A percentile compares a stretch with the other conserved stretches of the same genome.
Evolutionary conservation across 1,140 invertebrate species (phyloP).

Genomic region (Lepidurus couesii): DNA sequence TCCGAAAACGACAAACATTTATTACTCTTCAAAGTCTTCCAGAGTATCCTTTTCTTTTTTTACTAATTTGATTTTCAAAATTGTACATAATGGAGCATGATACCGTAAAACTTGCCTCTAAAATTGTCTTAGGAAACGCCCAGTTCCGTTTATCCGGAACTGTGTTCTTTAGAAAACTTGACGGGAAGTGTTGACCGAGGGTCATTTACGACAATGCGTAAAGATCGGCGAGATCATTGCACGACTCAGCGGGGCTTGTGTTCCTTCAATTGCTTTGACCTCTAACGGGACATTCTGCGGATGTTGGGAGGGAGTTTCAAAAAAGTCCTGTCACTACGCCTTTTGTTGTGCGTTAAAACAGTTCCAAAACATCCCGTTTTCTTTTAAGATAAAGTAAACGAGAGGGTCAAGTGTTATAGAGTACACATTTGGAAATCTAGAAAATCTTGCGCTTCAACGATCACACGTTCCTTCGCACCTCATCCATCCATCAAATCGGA

Average conservation of each 20-base stretch:
- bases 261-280: not conserved
- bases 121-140: not conserved
- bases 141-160: constrained; percentile 13
- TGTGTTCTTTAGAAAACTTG: not conserved
- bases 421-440: not conserved
- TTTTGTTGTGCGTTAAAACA: not conserved
- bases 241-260: not conserved
- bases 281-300: constrained; percentile 8
- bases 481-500: not conserved
- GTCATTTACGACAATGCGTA: not conserved
- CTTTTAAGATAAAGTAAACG: not conserved
- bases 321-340: not conserved
- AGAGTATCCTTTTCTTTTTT: too few relatives aligned
- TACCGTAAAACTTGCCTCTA: not conserved
- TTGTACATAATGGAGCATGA: not conserved
- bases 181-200: constrained; percentile 17
- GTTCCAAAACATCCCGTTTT: not conserved
- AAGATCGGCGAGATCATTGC: not conserved
- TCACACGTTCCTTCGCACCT: not conserved
- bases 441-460: not conserved
- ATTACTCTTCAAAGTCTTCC: too few relatives aligned
- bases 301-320: not conserved
- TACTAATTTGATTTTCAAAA: not conserved
- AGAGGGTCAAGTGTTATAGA: not conserved
- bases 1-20: not conserved